A percentile compares a stretch with the other conserved stretches of the same genome.
phyloP scores from a whole-genome alignment of 2,113 vertebrate genomes.

The Pseudorhombus dupliciocellatus region DNA sequence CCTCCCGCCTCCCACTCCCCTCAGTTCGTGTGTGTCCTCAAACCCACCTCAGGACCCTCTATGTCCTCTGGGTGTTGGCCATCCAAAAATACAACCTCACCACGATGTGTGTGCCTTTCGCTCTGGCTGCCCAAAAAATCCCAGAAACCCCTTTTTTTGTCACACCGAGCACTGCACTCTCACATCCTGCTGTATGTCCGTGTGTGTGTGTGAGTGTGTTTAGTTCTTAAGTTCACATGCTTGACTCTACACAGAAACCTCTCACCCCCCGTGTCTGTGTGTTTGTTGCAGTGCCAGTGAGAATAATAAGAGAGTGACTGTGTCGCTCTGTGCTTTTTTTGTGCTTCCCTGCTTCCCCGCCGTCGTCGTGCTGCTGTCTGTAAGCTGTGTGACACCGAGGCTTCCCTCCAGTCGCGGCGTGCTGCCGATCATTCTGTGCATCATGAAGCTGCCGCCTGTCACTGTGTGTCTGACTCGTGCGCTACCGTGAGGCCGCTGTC shows the following conservation, averaged over 20 bases:
- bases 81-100: constrained; percentile 43
- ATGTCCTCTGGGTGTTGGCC: constrained; percentile 53
- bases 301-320: constrained; percentile 38
- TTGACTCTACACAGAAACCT: constrained; percentile 43
- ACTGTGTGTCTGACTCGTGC: constrained; percentile 34
- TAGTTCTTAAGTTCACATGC: constrained; percentile 29
- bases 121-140: constrained; percentile 57
- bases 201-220: constrained; percentile 16
- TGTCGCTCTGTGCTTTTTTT: constrained; percentile 38
- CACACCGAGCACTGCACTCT: constrained; percentile 33
- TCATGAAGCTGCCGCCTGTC: constrained; percentile 49
- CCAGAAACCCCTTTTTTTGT: constrained; percentile 35
- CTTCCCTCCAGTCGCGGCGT: constrained; percentile 58
- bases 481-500: constrained; percentile 39
- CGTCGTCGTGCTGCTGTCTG: constrained; percentile 56
- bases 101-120: constrained; percentile 53
- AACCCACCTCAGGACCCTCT: constrained; percentile 37
- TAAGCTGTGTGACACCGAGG: constrained; percentile 54
- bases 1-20: constrained; percentile 4
- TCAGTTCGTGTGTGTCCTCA: constrained; percentile 52
- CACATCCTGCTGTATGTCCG: constrained; percentile 42
- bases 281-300: constrained; percentile 68
- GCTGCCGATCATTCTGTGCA: constrained; percentile 45
- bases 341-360: constrained; percentile 59
- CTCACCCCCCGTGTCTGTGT: constrained; percentile 41